These are phyloP conservation scores for Ochropleura leucogaster DNA, from an alignment of 2,888 invertebrate species.

Conservation along the genomic window DNA sequence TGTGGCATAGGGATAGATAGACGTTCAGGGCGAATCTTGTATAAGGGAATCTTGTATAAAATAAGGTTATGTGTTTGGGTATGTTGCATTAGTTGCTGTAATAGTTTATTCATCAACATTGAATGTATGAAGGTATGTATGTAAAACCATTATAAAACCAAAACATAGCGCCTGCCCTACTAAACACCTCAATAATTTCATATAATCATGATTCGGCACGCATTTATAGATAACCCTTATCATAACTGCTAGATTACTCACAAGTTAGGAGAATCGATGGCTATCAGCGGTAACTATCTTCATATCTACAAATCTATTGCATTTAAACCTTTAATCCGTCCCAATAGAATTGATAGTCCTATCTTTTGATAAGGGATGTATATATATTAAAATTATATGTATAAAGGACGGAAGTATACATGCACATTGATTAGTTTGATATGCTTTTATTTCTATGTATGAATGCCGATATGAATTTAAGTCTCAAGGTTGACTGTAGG, in stretches of 20 bases:
- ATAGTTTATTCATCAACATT: no score
- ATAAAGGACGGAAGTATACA: constrained; percentile 36
- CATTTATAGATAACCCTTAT: constrained; percentile 26
- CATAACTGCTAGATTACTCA: constrained; percentile 44
- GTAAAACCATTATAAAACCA: neutral
- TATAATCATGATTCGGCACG: constrained; percentile 25
- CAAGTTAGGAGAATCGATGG: constrained; percentile 28
- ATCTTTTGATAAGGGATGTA: constrained; percentile 40
- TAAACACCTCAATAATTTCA: constrained; percentile 8
- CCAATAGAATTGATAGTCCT: constrained; percentile 48
- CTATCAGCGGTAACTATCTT: constrained; percentile 40
- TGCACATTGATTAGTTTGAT: constrained; percentile 30
- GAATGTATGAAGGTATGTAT: no score
- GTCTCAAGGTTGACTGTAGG: constrained; percentile 20
- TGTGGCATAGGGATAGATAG: no score
- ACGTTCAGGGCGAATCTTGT: no score
- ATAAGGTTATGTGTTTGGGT: no score
- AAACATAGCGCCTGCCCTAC: neutral
- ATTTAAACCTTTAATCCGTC: constrained; percentile 48
- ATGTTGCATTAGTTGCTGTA: neutral
- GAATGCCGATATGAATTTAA: constrained; percentile 12
- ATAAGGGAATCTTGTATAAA: no score
- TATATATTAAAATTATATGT: constrained; percentile 24
- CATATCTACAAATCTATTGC: constrained; percentile 46
- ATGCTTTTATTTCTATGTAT: constrained; percentile 19